Conservation (phyloP, 2,888 invertebrate genomes). For the Dendrolimus houi region DNA sequence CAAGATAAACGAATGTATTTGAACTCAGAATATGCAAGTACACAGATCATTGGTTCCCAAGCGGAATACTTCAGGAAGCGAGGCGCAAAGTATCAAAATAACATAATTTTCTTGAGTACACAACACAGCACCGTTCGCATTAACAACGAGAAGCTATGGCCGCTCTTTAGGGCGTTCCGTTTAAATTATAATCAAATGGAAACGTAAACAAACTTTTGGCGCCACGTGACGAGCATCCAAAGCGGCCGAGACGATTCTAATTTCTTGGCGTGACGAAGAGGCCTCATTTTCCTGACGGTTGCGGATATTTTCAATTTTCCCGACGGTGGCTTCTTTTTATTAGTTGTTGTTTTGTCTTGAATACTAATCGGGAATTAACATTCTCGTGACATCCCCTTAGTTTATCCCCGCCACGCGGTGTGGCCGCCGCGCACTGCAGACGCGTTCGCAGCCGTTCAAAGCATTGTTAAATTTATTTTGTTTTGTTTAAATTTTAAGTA, state of each 20-base stretch:
- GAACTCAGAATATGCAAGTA: not conserved
- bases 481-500: constrained; percentile 7
- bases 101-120: constrained; percentile 3
- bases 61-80: not conserved
- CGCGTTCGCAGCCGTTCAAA: constrained; percentile 11
- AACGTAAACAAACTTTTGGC: constrained; percentile 63
- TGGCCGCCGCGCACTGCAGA: constrained; percentile 3
- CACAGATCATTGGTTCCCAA: not conserved
- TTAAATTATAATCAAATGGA: constrained; percentile 59
- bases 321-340: constrained; percentile 65
- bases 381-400: constrained; percentile 46
- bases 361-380: constrained; percentile 67
- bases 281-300: constrained; percentile 66
- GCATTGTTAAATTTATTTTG: constrained; percentile 13
- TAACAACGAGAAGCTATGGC: constrained; percentile 28
- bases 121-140: constrained; percentile 17
- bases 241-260: constrained; percentile 50
- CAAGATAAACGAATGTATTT: not conserved
- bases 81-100: not conserved
- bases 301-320: constrained; percentile 75
- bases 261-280: constrained; percentile 66
- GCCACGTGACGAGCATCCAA: constrained; percentile 57
- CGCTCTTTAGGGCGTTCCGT: constrained; percentile 39
- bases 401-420: constrained; percentile 29
- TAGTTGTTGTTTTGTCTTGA: constrained; percentile 70